Conservation (phyloP, 2,888 invertebrate genomes). For the Cephus sareptanus region DNA sequence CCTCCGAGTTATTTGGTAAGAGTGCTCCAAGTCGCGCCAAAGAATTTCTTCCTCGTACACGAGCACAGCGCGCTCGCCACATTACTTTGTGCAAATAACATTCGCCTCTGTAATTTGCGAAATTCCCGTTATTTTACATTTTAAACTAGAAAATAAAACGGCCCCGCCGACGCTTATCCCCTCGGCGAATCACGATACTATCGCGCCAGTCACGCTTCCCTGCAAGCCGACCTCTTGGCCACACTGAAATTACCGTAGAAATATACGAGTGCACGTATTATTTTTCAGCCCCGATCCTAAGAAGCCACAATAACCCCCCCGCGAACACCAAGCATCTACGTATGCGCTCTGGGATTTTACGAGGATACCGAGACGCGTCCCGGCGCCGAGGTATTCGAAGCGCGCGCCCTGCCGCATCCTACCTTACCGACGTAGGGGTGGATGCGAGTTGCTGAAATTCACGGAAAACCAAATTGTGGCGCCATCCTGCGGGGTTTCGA, state of each 20-base stretch:
- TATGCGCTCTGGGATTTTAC: not conserved
- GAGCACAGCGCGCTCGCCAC: constrained; percentile 36
- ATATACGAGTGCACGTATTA: constrained; percentile 29
- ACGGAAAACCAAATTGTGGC: constrained; percentile 44
- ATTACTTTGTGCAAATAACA: constrained; percentile 55
- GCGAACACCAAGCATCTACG: not conserved
- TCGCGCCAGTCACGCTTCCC: constrained; percentile 59
- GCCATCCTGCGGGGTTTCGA: constrained; percentile 46
- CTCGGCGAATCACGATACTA: constrained; percentile 55
- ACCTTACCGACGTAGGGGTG: constrained; percentile 49
- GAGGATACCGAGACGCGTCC: not conserved
- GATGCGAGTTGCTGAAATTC: constrained; percentile 18
- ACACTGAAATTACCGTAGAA: constrained; percentile 38
- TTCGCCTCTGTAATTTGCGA: constrained; percentile 46
- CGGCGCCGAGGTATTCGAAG: not conserved
- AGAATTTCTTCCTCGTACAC: not conserved
- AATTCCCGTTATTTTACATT: constrained; percentile 57
- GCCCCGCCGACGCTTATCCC: constrained; percentile 49
- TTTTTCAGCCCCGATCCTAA: constrained; percentile 15
- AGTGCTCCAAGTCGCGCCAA: not conserved
- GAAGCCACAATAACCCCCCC: constrained; percentile 7
- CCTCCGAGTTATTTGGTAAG: not conserved
- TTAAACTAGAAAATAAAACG: constrained; percentile 57
- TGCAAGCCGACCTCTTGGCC: constrained; percentile 35
- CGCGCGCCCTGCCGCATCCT: constrained; percentile 25